Percentiles rank a stretch among this genome's conserved stretches.
These are phyloP conservation scores for Tinea trinotella DNA, from an alignment of 2,888 invertebrate genomes.

Conservation along the genomic window DNA sequence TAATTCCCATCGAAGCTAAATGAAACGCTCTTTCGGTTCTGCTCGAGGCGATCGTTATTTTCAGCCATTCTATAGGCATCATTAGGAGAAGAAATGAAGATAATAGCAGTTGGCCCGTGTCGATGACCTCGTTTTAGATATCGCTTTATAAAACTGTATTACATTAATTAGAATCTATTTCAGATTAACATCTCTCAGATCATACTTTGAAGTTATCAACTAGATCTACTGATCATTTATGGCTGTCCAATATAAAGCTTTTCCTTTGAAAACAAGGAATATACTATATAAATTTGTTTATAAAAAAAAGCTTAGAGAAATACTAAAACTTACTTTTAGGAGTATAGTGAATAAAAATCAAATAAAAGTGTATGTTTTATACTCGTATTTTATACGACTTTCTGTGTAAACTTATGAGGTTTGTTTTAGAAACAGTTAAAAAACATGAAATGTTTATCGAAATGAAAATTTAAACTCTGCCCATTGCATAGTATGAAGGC, in stretches of 20 bases:
- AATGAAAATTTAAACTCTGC: neutral
- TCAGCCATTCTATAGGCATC: conserved; percentile 16
- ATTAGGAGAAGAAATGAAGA: conserved; percentile 17
- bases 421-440: conserved; percentile 2
- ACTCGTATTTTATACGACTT: neutral
- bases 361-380: too few relatives aligned
- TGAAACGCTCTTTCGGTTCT: conserved; percentile 9
- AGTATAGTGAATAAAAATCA: too few relatives aligned
- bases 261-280: neutral
- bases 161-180: conserved; percentile 15
- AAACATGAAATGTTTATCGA: too few relatives aligned
- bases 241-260: neutral
- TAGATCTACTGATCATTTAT: conserved; percentile 4
- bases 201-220: neutral
- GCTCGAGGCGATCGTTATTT: conserved; percentile 16
- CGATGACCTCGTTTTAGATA: conserved; percentile 14
- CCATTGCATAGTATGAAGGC: neutral
- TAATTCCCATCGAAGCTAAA: conserved; percentile 16
- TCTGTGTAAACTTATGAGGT: neutral
- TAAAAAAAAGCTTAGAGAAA: too few relatives aligned
- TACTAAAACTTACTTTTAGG: too few relatives aligned
- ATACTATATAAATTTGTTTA: neutral
- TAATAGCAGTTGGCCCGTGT: conserved; percentile 16
- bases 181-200: conserved; percentile 12
- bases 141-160: conserved; percentile 16